phyloP scores from a whole-genome alignment of 2,797 vertebrate species.

The Epinephelus coioides region DNA sequence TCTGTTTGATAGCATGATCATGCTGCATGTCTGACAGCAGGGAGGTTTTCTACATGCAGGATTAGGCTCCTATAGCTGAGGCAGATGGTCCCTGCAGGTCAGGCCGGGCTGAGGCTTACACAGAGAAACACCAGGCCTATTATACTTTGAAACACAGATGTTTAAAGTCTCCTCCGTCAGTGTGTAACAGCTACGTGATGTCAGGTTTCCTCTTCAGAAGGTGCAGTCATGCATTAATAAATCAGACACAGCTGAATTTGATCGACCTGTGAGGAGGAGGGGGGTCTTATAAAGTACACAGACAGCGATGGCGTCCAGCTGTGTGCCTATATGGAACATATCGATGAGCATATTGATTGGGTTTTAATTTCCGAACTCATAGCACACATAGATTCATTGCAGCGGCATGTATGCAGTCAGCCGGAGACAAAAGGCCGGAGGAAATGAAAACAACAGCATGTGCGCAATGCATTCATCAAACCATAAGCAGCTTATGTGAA shows the following conservation, averaged over 20 bases:
- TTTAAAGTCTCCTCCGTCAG: conserved; percentile 17
- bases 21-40: neutral
- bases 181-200: neutral
- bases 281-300: neutral
- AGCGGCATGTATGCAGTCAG: conserved; percentile 14
- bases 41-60: conserved; percentile 14
- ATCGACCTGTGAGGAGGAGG: conserved; percentile 2
- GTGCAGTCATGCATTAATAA: conserved; percentile 38
- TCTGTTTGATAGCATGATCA: conserved; percentile 6
- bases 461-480: conserved; percentile 43
- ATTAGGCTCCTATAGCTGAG: conserved; percentile 49
- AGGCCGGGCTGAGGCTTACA: conserved; percentile 9
- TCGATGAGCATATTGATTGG: conserved; percentile 62
- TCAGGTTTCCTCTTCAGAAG: conserved; percentile 4
- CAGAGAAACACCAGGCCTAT: conserved; percentile 23
- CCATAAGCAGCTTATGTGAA: conserved; percentile 34
- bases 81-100: conserved; percentile 53
- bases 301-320: neutral
- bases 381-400: conserved; percentile 24
- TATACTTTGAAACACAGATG: conserved; percentile 6
- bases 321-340: conserved; percentile 39
- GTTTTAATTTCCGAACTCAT: conserved; percentile 34
- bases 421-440: conserved; percentile 38
- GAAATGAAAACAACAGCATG: conserved; percentile 63
- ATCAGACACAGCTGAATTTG: conserved; percentile 35